phyloP scores from a whole-genome alignment of 1,140 invertebrate species.

The Cydia splendana region DNA sequence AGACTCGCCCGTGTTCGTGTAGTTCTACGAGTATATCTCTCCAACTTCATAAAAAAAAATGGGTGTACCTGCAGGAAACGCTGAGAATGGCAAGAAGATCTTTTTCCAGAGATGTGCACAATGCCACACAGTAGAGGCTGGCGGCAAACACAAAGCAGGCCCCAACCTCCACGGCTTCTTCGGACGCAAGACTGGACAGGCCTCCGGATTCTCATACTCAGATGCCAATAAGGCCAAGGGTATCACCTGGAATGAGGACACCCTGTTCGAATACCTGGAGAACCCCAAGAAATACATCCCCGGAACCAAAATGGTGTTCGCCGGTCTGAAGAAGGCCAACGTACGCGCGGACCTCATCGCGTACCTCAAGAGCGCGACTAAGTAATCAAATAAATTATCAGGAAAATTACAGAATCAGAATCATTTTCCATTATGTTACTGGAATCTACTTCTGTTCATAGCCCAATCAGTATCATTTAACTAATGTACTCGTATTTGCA shows the following conservation, averaged over 20 bases:
- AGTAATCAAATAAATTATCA: constrained; percentile 62
- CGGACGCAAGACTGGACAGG: constrained; percentile 97
- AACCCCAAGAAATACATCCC: constrained; percentile 99
- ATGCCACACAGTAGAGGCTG: constrained; percentile 97
- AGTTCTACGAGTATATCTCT: background rate
- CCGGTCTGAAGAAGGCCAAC: constrained; percentile 97
- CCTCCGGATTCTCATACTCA: constrained; percentile 95
- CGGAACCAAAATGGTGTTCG: constrained; percentile 99
- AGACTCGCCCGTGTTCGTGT: background rate
- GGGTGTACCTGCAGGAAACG: constrained; percentile 93
- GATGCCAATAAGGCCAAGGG: constrained; percentile 98
- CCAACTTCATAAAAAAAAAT: constrained; percentile 58
- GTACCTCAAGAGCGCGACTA: constrained; percentile 87
- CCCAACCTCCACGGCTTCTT: constrained; percentile 97
- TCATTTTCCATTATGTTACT: constrained; percentile 60
- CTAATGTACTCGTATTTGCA: constrained; percentile 61
- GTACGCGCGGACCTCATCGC: constrained; percentile 98
- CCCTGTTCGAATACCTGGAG: constrained; percentile 96
- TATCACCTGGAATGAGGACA: constrained; percentile 97
- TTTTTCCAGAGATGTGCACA: constrained; percentile 98
- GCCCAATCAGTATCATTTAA: constrained; percentile 74
- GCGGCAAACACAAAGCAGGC: constrained; percentile 98
- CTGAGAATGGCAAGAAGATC: constrained; percentile 98
- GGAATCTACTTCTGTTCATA: constrained; percentile 65
- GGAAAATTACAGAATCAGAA: constrained; percentile 60